Conservation (phyloP, 2,797 vertebrate species). For the Hydrophis major region DNA sequence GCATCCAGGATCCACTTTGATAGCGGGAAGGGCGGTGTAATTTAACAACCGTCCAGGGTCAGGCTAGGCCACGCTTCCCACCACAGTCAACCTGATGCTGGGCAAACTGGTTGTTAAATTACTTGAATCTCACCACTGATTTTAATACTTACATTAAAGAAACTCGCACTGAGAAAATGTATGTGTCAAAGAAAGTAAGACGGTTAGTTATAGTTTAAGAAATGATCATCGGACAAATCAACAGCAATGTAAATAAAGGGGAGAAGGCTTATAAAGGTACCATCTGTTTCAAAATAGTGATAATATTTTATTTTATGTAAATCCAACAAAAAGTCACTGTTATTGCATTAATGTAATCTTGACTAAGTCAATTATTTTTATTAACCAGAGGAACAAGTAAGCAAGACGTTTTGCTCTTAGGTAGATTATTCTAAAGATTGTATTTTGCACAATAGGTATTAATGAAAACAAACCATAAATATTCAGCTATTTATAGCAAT, state of each 20-base stretch:
- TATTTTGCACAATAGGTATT: not conserved
- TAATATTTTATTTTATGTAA: not conserved
- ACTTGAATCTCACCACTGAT: not conserved
- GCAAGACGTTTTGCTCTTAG: not conserved
- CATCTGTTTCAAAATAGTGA: not conserved
- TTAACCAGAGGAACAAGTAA: not conserved
- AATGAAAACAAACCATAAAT: not conserved
- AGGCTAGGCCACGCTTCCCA: no score
- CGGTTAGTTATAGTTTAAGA: not conserved
- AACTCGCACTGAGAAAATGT: not conserved
- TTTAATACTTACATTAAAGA: not conserved
- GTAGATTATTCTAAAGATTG: not conserved
- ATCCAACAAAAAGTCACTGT: not conserved
- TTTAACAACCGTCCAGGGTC: no score
- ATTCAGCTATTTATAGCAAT: not conserved
- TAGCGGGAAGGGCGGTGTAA: no score
- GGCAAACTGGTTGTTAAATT: no score
- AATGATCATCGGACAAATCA: not conserved
- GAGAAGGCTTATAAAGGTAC: not conserved
- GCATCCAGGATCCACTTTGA: no score
- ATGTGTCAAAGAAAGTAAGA: not conserved
- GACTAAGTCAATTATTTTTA: not conserved
- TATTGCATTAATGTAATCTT: not conserved
- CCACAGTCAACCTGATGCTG: no score
- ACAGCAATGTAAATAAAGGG: not conserved